Conservation (phyloP, 2,113 vertebrate genomes). For the Gasterosteus aculeatus region DNA sequence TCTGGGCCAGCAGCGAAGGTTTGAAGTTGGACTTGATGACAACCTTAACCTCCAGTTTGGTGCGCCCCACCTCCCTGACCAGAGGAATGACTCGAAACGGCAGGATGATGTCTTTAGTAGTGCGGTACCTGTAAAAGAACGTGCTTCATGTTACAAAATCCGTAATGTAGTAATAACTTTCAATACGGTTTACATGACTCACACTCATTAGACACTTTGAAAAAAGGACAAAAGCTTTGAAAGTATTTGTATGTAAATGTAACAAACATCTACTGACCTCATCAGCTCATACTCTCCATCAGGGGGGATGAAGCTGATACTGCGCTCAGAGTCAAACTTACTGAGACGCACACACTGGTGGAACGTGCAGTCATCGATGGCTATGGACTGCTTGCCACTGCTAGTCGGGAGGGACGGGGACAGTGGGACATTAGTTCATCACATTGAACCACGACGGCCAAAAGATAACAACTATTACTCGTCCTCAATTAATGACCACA, state of each 20-base stretch:
- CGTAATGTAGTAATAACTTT: background rate
- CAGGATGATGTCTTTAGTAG: constrained; percentile 99
- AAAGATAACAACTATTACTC: constrained; percentile 17
- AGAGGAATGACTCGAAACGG: constrained; percentile 98
- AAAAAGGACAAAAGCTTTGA: background rate
- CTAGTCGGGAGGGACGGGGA: constrained; percentile 6
- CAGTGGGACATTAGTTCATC: background rate
- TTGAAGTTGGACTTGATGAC: constrained; percentile 99
- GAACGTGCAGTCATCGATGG: constrained; percentile 99
- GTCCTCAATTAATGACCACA: constrained; percentile 35
- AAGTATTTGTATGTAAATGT: background rate
- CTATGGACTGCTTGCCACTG: constrained; percentile 98
- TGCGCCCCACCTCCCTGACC: constrained; percentile 96
- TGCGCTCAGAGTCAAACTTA: constrained; percentile 99
- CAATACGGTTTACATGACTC: background rate
- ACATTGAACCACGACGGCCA: background rate
- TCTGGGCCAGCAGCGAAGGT: constrained; percentile 97
- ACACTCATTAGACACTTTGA: background rate
- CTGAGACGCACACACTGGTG: constrained; percentile 99
- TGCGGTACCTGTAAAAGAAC: constrained; percentile 88
- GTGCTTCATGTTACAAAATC: fast-evolving
- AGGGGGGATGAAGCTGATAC: constrained; percentile 99
- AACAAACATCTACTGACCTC: constrained; percentile 82
- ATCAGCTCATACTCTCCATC: constrained; percentile 99
- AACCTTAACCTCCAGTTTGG: constrained; percentile 98